Evolutionary conservation across 1,140 invertebrate genomes (phyloP).

Genomic region (Ceratosolen solmsi): DNA sequence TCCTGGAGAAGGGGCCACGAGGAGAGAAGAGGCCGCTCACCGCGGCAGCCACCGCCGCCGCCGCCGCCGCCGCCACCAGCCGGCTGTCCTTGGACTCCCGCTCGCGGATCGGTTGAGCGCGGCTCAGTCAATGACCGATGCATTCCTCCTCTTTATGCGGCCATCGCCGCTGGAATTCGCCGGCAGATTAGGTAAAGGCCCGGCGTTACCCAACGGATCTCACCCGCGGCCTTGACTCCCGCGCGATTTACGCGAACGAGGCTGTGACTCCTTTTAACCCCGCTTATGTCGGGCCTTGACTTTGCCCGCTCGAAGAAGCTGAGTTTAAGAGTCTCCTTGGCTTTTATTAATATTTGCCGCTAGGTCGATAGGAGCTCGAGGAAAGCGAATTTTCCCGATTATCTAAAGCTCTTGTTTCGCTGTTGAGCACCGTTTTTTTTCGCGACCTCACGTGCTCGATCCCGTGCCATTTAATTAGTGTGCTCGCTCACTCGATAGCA

Average conservation of each 20-base stretch:
- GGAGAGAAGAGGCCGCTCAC: not conserved
- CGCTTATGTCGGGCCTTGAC: constrained; percentile 23
- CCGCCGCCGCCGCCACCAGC: constrained; percentile 1
- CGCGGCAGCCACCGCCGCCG: not conserved
- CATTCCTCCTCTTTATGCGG: constrained; percentile 50
- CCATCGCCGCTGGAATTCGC: constrained; percentile 12
- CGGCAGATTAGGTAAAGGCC: not conserved
- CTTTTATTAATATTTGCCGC: too few relatives aligned
- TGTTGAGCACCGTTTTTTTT: too few relatives aligned
- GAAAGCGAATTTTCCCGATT: too few relatives aligned
- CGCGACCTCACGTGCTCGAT: too few relatives aligned
- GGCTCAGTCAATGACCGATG: constrained; percentile 70
- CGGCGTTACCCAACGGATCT: not conserved
- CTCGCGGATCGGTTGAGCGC: constrained; percentile 69
- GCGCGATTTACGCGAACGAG: not conserved
- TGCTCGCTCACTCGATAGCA: too few relatives aligned
- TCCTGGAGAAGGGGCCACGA: not conserved
- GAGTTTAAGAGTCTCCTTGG: too few relatives aligned
- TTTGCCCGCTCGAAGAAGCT: not conserved
- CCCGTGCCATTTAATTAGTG: too few relatives aligned
- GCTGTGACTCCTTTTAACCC: not conserved
- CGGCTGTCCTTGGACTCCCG: constrained; percentile 70
- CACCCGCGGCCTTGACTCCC: not conserved
- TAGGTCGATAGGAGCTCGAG: too few relatives aligned
- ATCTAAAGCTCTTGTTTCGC: too few relatives aligned